phyloP scores from a whole-genome alignment of 2,888 invertebrate species.

The Rosalia funebris region DNA sequence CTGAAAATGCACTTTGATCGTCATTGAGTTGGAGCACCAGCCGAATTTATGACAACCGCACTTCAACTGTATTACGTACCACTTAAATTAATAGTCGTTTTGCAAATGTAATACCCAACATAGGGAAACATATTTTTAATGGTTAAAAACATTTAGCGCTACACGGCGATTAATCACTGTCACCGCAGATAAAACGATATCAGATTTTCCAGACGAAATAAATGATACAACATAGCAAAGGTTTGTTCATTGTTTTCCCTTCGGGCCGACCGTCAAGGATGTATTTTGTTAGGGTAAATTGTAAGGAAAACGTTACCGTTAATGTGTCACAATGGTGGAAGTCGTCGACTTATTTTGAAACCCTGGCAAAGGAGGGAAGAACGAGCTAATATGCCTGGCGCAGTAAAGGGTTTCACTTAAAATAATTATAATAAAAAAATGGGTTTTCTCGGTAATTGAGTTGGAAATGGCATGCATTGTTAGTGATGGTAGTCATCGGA shows the following conservation, averaged over 20 bases:
- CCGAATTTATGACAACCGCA: no score
- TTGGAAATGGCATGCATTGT: no score
- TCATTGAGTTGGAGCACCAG: no score
- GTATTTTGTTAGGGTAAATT: background rate
- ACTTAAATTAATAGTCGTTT: conserved; percentile 3
- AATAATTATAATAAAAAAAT: no score
- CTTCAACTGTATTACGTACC: no score
- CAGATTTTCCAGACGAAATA: conserved; percentile 14
- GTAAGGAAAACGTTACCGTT: background rate
- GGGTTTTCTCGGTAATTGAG: no score
- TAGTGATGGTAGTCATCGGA: no score
- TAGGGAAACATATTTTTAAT: conserved; percentile 9
- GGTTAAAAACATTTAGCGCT: conserved; percentile 8
- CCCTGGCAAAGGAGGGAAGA: background rate
- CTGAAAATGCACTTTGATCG: no score
- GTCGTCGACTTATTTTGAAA: background rate
- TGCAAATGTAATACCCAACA: background rate
- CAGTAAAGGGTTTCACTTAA: background rate
- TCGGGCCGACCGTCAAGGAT: background rate
- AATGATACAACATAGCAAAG: conserved; percentile 12
- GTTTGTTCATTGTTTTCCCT: conserved; percentile 17
- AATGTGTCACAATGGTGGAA: background rate
- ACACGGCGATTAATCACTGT: conserved; percentile 10
- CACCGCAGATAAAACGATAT: conserved; percentile 12
- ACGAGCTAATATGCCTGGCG: background rate